Percentiles rank a stretch among this genome's conserved stretches.
Conservation (phyloP, 2,113 vertebrate species). For the Gymnocephalus cernua region DNA sequence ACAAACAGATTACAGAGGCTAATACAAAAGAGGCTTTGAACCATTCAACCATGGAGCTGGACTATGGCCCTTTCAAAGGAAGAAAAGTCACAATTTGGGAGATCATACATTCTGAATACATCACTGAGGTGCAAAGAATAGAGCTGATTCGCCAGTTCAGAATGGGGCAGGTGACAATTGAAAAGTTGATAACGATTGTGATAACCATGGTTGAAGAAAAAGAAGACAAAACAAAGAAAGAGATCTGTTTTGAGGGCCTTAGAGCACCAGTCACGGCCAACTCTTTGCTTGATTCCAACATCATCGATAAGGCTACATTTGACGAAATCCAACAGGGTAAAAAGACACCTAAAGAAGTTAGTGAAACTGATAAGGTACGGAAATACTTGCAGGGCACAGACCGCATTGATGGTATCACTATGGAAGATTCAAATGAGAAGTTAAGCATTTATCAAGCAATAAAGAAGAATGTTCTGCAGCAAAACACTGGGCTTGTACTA, state of each 20-base stretch:
- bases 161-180: conserved; percentile 91
- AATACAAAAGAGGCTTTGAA: conserved; percentile 90
- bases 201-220: conserved; percentile 91
- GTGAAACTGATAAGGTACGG: conserved; percentile 83
- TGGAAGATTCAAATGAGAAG: conserved; percentile 90
- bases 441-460: conserved; percentile 94
- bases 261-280: conserved; percentile 88
- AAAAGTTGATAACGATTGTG: conserved; percentile 92
- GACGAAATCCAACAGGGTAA: conserved; percentile 90
- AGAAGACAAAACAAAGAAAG: conserved; percentile 84
- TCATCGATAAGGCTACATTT: conserved; percentile 89
- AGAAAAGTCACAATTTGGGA: conserved; percentile 93
- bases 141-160: conserved; percentile 92
- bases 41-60: conserved; percentile 87
- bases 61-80: conserved; percentile 89
- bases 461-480: conserved; percentile 88
- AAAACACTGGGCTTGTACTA: conserved; percentile 87
- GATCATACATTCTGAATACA: conserved; percentile 93
- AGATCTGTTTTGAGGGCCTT: conserved; percentile 89
- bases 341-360: conserved; percentile 89
- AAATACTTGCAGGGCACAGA: conserved; percentile 89
- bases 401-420: conserved; percentile 88
- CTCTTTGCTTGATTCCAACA: conserved; percentile 87
- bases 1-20: conserved; percentile 85
- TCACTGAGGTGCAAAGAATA: conserved; percentile 90